A percentile compares a stretch with the other conserved stretches of the same genome.
These are phyloP conservation scores for Spicauda simplicius DNA, from an alignment of 2,888 invertebrate genomes.

Conservation along the genomic window DNA sequence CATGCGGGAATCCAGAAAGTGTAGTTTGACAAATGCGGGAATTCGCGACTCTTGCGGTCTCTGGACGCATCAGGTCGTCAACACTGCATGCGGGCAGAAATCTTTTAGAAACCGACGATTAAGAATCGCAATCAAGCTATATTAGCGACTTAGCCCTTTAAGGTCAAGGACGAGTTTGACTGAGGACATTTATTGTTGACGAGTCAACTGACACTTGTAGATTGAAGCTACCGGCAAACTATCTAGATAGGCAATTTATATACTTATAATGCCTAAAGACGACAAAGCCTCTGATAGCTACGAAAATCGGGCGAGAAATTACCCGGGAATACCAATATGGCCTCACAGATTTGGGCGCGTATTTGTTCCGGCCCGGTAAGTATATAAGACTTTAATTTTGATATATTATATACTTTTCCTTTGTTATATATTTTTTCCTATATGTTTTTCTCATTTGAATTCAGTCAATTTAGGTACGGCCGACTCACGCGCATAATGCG, in stretches of 20 bases:
- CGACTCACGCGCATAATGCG: no score
- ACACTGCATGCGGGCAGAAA: not conserved
- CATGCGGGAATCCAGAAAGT: not conserved
- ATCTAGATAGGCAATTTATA: not conserved
- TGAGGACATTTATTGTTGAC: not conserved
- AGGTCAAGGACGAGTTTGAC: not conserved
- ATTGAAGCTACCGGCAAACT: not conserved
- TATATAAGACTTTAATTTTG: not conserved
- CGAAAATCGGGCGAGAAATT: not conserved
- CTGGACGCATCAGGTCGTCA: not conserved
- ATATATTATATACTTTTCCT: no score
- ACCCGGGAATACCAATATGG: not conserved
- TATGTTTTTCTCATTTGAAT: no score
- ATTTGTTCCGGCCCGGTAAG: constrained; percentile 8
- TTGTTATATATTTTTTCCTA: no score
- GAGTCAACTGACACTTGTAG: not conserved
- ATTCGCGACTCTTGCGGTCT: constrained; percentile 13
- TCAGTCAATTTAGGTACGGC: no score
- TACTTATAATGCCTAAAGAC: not conserved
- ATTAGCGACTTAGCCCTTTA: not conserved
- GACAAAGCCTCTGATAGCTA: not conserved
- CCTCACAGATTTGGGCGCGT: not conserved
- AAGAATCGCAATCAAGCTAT: not conserved
- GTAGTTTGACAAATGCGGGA: not conserved
- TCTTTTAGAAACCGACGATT: not conserved